Conservation (phyloP, 2,888 invertebrate species). For the Piscicola geometra region DNA sequence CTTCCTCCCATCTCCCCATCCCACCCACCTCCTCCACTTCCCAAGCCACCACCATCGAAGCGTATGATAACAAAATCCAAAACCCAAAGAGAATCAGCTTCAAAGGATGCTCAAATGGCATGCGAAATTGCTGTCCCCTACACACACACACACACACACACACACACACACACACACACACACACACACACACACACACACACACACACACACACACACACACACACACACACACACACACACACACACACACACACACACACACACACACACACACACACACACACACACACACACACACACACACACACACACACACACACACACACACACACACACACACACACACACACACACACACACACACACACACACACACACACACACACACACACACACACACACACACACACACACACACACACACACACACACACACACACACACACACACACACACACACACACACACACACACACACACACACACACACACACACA, state of each 20-base stretch:
- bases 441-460: slow-evolving; percentile 1
- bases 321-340: slow-evolving; percentile 8
- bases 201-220: too few relatives aligned
- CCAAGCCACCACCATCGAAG: too few relatives aligned
- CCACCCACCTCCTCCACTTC: too few relatives aligned
- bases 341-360: slow-evolving; percentile 20
- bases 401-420: slow-evolving; percentile 11
- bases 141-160: too few relatives aligned
- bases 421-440: slow-evolving; percentile 11
- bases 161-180: too few relatives aligned
- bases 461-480: slow-evolving; percentile 13
- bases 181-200: too few relatives aligned
- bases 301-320: not conserved
- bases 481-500: slow-evolving; percentile 20
- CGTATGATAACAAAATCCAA: too few relatives aligned
- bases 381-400: slow-evolving; percentile 17
- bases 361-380: slow-evolving; percentile 3
- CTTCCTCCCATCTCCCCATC: too few relatives aligned
- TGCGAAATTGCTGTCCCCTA: too few relatives aligned
- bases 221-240: not conserved
- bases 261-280: not conserved
- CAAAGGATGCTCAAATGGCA: too few relatives aligned
- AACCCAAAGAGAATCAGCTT: too few relatives aligned
- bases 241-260: not conserved
- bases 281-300: not conserved